Percentiles rank a stretch among this genome's conserved stretches.
phyloP scores from a whole-genome alignment of 2,888 invertebrate species.

The Nemurella pictetii region DNA sequence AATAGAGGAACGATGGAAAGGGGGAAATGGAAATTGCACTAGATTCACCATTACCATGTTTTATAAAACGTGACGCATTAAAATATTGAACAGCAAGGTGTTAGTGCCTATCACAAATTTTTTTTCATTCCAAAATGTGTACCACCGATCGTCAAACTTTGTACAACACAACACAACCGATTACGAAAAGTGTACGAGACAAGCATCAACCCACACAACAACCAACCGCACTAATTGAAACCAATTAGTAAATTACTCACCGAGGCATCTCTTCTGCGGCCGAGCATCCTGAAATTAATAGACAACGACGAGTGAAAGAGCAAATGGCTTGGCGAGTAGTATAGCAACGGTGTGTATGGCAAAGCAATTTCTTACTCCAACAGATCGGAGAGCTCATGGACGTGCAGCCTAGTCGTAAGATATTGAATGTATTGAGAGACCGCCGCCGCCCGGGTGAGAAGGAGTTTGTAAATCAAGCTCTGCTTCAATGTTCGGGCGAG shows the following conservation, averaged over 20 bases:
- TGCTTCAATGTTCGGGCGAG: conserved; percentile 73
- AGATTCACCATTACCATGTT: no score
- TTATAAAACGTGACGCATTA: no score
- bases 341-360: background rate
- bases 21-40: no score
- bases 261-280: conserved; percentile 67
- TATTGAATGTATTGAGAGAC: conserved; percentile 75
- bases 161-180: background rate
- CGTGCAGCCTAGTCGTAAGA: conserved; percentile 67
- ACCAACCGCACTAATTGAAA: conserved; percentile 22
- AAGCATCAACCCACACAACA: no score
- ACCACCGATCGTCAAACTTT: no score
- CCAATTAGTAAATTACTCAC: conserved; percentile 54
- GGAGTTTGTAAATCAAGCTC: conserved; percentile 68
- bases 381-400: conserved; percentile 70
- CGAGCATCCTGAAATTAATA: conserved; percentile 62
- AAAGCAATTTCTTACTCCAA: conserved; percentile 62
- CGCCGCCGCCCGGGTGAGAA: conserved; percentile 70
- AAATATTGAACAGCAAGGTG: no score
- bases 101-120: no score
- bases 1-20: no score
- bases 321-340: background rate
- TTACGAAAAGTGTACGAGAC: no score
- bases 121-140: no score
- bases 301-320: conserved; percentile 30